Base-by-base conservation (phyloP, 2,888 invertebrate genomes). In the Hydroisotoma schaefferi region DNA sequence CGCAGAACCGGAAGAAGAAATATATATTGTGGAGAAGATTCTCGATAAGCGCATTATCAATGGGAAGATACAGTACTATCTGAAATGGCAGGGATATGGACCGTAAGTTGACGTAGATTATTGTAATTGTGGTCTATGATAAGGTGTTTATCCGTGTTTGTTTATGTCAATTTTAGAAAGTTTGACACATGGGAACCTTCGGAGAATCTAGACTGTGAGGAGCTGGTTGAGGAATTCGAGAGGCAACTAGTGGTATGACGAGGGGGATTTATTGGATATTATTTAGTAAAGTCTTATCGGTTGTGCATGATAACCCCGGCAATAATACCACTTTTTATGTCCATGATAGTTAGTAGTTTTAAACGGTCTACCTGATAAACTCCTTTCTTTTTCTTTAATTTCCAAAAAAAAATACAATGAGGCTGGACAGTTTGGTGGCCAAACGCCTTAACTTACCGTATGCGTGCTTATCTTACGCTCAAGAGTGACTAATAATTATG, bases 81-180 rank as follows among this genome's bases (percentile, higher is more conserved):
- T 52, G 3, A 52, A 52, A 23, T 52, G 52, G 52, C 52, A 52
- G 37, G 52, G 52, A 52, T 52, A 52, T 37, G 38, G 52, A 22
- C 10, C 52, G 52, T 52, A 52, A 52, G 52, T 37, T 33, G 12
- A 6, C 3, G 23, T 46, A 6, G 23, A 12, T 27, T 49, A 3
- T 18, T 4, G 2, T 25, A 49, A 25, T 49, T 49, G 18, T 49
- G 26, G 5, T 28, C 12, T 18, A 8, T 23, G 8, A 23, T 23
- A 47, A 25, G 18, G 20, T 29, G 15, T 49, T 49, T 28, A 49
- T 8, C 18, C 8, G n/a, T 40, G n/a, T 10, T 40, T 23, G 6
- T 52, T 52, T 22, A 33, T 37, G 4, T 23, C 25, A 20, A n/a
- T 37, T 52, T 37, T 23, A 52, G 52, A 2, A 38, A 52, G 38